Base-by-base conservation (phyloP, 2,888 invertebrate species). In the Spilosoma lubricipeda region DNA sequence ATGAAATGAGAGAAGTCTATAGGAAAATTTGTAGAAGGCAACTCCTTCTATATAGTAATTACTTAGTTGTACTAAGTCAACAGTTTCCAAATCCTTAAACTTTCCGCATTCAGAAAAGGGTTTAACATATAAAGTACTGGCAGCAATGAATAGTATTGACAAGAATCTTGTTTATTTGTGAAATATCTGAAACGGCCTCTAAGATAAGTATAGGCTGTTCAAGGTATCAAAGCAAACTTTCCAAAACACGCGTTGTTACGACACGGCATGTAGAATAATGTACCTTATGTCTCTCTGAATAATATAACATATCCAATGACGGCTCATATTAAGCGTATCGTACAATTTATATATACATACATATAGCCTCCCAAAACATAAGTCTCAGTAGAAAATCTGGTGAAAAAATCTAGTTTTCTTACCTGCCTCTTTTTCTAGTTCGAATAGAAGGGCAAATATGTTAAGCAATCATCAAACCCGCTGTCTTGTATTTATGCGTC, bases 131-230 rank as follows among this genome's bases (percentile, higher is more conserved):
- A 74, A 73, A 18, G 23, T 23, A 83, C 68, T 52, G 56, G 30
- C 67, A n/a, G 67, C 33, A 59, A 78, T 81, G 73, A 81, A 81
- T 67, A 52, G 64, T 27, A 72, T 67, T 67, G 72, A 59, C 67
- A 72, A 67, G 20, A n/a, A 67, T 42, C 33, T 42, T 42, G n/a
- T 45, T 30, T 45, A n/a, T n/a, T 33, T 36, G 64, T 64, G 33
- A 30, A 30, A 33, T 11, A 2, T 71, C 33, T 48, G 8, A 69
- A 56, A 3, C 11, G 4, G 30, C 23, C 64, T 42, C 20, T 23
- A 48, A 23, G 23, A 23, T 48, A 48, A 23, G 13, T 48, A 33
- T 23, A 11, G 4, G 15, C 13, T 15, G 8, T 42, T 67, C 23
- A 42, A 27, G 15, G 27, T 15, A n/a, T 27, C 27, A 59, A 59